Conservation (phyloP, 2,888 invertebrate genomes). For the Cheilosia variabilis region DNA sequence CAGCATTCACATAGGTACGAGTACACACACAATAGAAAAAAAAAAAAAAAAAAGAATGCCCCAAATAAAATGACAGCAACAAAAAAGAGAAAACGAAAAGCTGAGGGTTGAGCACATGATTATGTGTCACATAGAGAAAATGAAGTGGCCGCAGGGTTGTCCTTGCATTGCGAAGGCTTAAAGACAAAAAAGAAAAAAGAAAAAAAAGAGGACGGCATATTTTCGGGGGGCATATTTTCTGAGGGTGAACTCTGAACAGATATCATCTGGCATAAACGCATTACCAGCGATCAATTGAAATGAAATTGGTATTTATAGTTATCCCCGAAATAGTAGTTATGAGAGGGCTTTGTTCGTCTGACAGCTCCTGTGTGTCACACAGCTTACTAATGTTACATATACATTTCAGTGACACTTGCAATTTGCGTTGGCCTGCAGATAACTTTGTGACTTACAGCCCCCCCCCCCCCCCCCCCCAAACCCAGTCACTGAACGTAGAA, state of each 20-base stretch:
- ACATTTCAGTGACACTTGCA: slow-evolving; percentile 64
- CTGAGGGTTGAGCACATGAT: slow-evolving; percentile 60
- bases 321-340: slow-evolving; percentile 50
- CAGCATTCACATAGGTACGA: slow-evolving; percentile 25
- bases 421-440: slow-evolving; percentile 67
- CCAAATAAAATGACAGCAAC: slow-evolving; percentile 50
- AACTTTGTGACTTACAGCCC: slow-evolving; percentile 55
- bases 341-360: slow-evolving; percentile 22
- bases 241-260: slow-evolving; percentile 24
- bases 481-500: neutral
- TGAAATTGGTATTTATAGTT: slow-evolving; percentile 74
- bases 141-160: slow-evolving; percentile 63
- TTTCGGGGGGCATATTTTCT: neutral
- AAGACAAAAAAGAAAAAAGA: slow-evolving; percentile 9
- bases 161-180: slow-evolving; percentile 48
- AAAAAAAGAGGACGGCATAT: neutral
- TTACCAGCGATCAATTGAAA: slow-evolving; percentile 75
- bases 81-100: slow-evolving; percentile 1
- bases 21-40: neutral
- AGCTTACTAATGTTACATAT: slow-evolving; percentile 40
- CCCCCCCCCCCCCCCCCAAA: too few species aligned
- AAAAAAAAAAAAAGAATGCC: slow-evolving; percentile 13
- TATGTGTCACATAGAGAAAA: slow-evolving; percentile 59
- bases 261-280: slow-evolving; percentile 74
- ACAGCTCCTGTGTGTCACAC: slow-evolving; percentile 29